Evolutionary conservation across 2,888 invertebrate genomes (phyloP), one percentile per base, ranked within the genome.

Genomic region (Chaitophorus viminalis): DNA sequence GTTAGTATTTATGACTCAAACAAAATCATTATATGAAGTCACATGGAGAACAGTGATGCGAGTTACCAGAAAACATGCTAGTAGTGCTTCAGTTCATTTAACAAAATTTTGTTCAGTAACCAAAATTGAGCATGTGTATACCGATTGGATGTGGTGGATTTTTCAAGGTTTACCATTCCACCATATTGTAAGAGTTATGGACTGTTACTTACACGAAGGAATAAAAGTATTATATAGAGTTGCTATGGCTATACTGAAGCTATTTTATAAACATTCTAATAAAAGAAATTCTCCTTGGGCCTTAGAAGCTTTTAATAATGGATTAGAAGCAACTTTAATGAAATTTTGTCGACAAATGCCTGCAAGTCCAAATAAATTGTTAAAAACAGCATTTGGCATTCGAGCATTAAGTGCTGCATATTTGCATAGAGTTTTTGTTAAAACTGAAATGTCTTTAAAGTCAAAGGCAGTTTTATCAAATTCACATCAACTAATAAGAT

Each of bases 141-240:
- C 96, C 91, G 96, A 97, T 92, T 99, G 99, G 99, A 95, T 97
- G 91, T 97, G 97, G 96, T 99, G 99, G 99, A 97, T 99, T 91
- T 95, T 99, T 90, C 95, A 96, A 90, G 96, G 97, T 90, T 93
- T 99, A 91, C 99, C 99, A 82, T 97, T 99, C 93, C 95, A 95
- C 91, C 97, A 98, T 93, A 94, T 99, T 92, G 93, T 93, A 91
- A 94, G 98, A 90, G 96, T 99, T 89, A 95, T 99, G 93, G 99
- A 99, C 93, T 99, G 99, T 93, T 99, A 96, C 93, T 95, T 99
- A 91, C 96, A 98, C 91, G 99, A 99, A 93, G 99, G 99, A 90
- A 96, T 97, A 91, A 99, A 99, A 94, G 96, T 97, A 90, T 94
- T 97, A 91, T 98, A 98, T 93, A 94, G 99, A 91, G 95, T 97